Evolutionary conservation across 2,888 invertebrate genomes (phyloP).

Genomic region (Hartigia nigra): DNA sequence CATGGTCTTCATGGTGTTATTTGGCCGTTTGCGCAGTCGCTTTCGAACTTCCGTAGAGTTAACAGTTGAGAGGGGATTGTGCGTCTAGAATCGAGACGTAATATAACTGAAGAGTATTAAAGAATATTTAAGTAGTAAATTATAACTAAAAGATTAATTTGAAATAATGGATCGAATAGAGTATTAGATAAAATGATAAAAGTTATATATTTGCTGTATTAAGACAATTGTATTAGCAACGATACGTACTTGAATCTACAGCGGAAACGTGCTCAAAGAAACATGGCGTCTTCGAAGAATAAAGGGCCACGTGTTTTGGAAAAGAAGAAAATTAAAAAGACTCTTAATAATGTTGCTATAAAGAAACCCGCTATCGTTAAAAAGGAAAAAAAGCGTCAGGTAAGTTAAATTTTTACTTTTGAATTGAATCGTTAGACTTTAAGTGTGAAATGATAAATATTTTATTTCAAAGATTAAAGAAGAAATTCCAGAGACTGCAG

Average conservation of each 20-base stretch:
- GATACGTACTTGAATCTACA: no score
- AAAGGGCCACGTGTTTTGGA: constrained; percentile 6
- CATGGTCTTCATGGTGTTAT: background rate
- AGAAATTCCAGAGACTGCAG: background rate
- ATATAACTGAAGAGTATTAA: constrained; percentile 24
- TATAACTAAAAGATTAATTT: no score
- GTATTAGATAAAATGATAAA: no score
- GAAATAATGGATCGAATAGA: no score
- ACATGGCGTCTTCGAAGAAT: background rate
- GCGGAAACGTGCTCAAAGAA: no score
- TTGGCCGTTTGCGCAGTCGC: background rate
- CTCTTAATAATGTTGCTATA: background rate
- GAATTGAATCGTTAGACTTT: background rate
- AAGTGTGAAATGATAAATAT: background rate
- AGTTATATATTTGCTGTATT: background rate
- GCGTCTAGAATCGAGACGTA: constrained; percentile 24
- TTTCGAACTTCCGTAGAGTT: background rate
- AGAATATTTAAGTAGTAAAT: no score
- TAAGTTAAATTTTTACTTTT: background rate
- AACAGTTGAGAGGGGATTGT: background rate
- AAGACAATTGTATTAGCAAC: constrained; percentile 1
- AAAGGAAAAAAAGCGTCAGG: constrained; percentile 8
- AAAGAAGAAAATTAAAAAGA: background rate
- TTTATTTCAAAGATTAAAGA: background rate
- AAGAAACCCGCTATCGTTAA: background rate